Base-by-base conservation (phyloP, 2,113 vertebrate genomes). In the Actenoides lindsayi region DNA sequence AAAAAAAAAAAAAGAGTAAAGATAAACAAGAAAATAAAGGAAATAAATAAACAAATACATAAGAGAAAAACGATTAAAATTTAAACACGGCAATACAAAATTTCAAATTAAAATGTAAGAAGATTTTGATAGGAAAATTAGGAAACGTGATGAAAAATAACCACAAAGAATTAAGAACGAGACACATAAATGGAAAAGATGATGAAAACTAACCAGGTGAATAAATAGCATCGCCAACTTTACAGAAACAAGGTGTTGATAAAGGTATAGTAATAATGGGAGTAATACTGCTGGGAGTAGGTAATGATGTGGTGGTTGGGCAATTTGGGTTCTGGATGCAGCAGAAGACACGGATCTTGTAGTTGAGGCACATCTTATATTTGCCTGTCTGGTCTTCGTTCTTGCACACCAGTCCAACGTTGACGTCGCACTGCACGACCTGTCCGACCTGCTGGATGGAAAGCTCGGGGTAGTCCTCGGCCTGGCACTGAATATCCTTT, bases 91-190 rank as follows among this genome's bases (percentile, higher is more conserved):
- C 19, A 16, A 0, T 1, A 1, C 1, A 37, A 67, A 13, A 24
- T 6, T 1, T 1, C 0, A 0, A 56, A 8, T 0, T 1, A 5
- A 10, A 44, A 6, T 0, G 0, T 1, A 0, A 8, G 1, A 16
- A 3, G 1, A 23, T 3, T 19, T 1, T 1, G 3, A 23, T 15
- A 5, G 0, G 0, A n/a, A 7, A 24, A 9, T 0, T 1, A 5
- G 0, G 0, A 33, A 67, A 44, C 11, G 2, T 1, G 1, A 8
- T 2, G 0, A 28, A 27, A 33, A 64, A 27, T 0, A 9, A 2
- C 4, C 0, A 20, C 11, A 30, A 16, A 16, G 0, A 0, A 2
- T 8, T 2, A 10, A 15, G 23, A 1, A 10, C 0, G 3, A 27
- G 1, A 8, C 1, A 9, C 20, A 10, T 48, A 48, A 18, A 50